Conservation (phyloP, 2,797 vertebrate species). For the Pseudocheirus occidentalis region DNA sequence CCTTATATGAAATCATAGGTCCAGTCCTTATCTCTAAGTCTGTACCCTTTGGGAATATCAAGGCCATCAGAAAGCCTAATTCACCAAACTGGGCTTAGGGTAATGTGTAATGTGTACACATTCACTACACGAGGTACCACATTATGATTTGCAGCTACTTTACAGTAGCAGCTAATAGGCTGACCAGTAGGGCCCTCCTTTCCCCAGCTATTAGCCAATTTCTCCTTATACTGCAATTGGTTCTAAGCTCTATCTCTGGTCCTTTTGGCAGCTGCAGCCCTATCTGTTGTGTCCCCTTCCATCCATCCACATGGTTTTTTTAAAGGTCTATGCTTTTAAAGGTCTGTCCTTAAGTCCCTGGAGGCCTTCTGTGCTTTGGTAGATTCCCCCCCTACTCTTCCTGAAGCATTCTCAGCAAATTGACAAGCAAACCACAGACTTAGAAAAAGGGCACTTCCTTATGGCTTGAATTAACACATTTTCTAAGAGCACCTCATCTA, state of each 20-base stretch:
- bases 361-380: neutral
- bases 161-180: neutral
- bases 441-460: slow-evolving; percentile 3
- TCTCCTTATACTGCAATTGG: neutral
- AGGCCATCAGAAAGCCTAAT: neutral
- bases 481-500: slow-evolving; percentile 34
- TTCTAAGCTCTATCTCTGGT: neutral
- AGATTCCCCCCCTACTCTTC: neutral
- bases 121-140: neutral
- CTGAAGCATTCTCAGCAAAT: slow-evolving; percentile 1
- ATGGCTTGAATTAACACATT: neutral
- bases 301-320: neutral
- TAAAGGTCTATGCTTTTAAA: neutral
- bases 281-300: neutral
- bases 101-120: neutral
- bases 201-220: neutral
- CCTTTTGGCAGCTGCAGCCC: neutral
- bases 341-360: slow-evolving; percentile 1
- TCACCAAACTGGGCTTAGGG: neutral
- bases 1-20: neutral
- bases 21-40: neutral
- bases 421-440: slow-evolving; percentile 1
- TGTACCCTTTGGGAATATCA: neutral
- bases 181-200: neutral
- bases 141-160: neutral